These are phyloP conservation scores for Panthera tigris DNA, from an alignment of 2,113 vertebrate species.

Conservation along the genomic window DNA sequence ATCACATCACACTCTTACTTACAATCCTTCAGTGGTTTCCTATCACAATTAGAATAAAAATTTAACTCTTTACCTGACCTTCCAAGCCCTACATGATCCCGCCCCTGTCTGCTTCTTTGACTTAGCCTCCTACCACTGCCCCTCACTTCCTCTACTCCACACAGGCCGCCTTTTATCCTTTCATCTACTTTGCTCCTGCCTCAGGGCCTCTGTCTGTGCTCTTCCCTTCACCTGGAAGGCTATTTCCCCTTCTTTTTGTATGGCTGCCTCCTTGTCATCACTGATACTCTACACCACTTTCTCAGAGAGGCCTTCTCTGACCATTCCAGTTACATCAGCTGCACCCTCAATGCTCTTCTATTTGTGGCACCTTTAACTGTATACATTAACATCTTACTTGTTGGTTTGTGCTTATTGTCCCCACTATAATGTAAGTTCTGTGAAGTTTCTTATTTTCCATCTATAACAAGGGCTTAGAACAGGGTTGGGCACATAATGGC, in stretches of 20 bases:
- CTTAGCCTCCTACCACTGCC: neutral
- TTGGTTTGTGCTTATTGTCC: neutral
- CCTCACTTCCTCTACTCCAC: neutral
- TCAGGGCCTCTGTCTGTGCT: neutral
- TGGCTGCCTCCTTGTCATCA: neutral
- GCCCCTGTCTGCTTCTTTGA: neutral
- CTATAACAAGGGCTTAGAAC: neutral
- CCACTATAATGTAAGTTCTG: neutral
- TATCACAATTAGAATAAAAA: conserved; percentile 17
- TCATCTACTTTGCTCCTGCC: neutral
- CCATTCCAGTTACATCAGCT: neutral
- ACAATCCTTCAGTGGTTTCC: neutral
- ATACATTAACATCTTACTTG: neutral
- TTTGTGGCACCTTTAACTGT: conserved; percentile 1
- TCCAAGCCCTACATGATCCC: neutral
- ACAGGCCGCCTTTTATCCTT: neutral
- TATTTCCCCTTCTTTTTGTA: neutral
- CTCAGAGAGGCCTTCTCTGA: neutral
- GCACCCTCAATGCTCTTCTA: neutral
- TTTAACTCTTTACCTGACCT: neutral
- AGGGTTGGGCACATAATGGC: neutral
- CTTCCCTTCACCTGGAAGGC: neutral
- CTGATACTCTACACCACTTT: neutral
- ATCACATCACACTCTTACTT: neutral
- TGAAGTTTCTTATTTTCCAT: neutral